phyloP scores from a whole-genome alignment of 1,140 invertebrate genomes.

The Ips nitidus region DNA sequence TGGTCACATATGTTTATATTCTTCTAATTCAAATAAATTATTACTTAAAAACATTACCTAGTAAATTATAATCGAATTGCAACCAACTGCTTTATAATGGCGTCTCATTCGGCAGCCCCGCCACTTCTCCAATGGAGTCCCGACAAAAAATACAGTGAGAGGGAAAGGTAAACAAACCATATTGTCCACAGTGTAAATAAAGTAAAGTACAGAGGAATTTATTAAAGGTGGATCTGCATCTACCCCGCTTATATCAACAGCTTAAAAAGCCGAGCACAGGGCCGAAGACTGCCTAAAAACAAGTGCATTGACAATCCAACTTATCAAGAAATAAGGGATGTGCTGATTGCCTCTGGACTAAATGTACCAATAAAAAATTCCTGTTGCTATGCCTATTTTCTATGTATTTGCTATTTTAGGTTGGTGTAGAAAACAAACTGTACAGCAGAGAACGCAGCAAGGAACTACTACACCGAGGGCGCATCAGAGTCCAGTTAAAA shows the following conservation, averaged over 20 bases:
- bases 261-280: slow-evolving; percentile 86
- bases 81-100: slow-evolving; percentile 4
- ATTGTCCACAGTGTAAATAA: neutral
- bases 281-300: slow-evolving; percentile 79
- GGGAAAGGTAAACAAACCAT: slow-evolving; percentile 53
- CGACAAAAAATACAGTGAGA: slow-evolving; percentile 70
- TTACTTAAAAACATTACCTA: too few species aligned
- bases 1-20: too few species aligned
- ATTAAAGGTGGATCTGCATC: slow-evolving; percentile 89
- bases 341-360: slow-evolving; percentile 78
- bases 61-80: too few species aligned
- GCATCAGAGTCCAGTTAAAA: slow-evolving; percentile 89
- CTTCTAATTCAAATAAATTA: too few species aligned
- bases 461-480: slow-evolving; percentile 78
- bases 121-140: slow-evolving; percentile 50
- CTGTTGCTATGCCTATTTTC: neutral
- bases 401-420: slow-evolving; percentile 5
- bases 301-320: slow-evolving; percentile 94
- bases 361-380: slow-evolving; percentile 52
- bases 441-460: slow-evolving; percentile 91
- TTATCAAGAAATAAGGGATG: slow-evolving; percentile 90
- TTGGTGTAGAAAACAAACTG: slow-evolving; percentile 92
- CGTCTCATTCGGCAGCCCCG: slow-evolving; percentile 24
- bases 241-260: slow-evolving; percentile 96
- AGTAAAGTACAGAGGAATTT: neutral